Percentiles rank a stretch among this genome's conserved stretches.
Evolutionary conservation across 2,888 invertebrate genomes (phyloP).

Genomic region (Melieria picta): DNA sequence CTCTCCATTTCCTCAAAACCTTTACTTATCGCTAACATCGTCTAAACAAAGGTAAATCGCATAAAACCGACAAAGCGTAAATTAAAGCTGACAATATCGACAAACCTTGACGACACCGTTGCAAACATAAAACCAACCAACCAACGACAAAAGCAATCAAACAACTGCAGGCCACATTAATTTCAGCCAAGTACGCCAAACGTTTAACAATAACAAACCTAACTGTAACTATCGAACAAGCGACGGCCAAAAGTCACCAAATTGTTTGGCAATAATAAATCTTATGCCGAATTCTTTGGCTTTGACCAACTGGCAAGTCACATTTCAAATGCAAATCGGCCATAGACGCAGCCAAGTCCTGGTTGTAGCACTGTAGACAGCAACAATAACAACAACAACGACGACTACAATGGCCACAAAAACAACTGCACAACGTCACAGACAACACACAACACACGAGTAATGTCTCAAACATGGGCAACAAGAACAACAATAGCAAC

Average conservation of each 20-base stretch:
- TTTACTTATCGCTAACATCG: too few species aligned
- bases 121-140: too few species aligned
- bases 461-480: constrained; percentile 10
- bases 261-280: constrained; percentile 29
- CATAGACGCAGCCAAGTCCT: background rate
- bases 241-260: constrained; percentile 21
- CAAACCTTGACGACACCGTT: too few species aligned
- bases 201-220: too few species aligned
- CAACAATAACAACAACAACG: constrained; percentile 17
- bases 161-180: too few species aligned
- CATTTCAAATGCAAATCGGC: constrained; percentile 21
- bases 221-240: too few species aligned
- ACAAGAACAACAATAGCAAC: constrained; percentile 8
- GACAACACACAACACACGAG: constrained; percentile 6
- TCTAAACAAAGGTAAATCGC: too few species aligned
- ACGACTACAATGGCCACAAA: background rate
- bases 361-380: constrained; percentile 22
- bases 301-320: constrained; percentile 9
- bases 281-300: constrained; percentile 9
- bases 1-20: too few species aligned
- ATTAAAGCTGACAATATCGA: too few species aligned
- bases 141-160: too few species aligned
- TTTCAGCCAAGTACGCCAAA: too few species aligned
- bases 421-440: constrained; percentile 8
- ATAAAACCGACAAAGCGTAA: too few species aligned